phyloP scores from a whole-genome alignment of 2,888 invertebrate species.

The Alentia gelatinosa region DNA sequence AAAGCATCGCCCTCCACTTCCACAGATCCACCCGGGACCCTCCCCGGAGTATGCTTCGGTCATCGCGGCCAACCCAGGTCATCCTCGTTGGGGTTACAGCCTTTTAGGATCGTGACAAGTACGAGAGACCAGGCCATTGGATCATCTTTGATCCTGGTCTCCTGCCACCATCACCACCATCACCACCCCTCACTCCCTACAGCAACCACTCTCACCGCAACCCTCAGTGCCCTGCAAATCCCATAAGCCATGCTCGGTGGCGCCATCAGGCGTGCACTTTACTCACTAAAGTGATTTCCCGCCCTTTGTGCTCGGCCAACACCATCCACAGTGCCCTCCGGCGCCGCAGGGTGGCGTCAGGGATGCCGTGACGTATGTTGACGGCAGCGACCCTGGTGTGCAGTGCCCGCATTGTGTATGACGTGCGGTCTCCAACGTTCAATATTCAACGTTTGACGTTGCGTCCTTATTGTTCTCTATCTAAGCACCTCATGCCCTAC shows the following conservation, averaged over 20 bases:
- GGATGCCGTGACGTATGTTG: not conserved
- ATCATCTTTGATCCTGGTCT: slow-evolving; percentile 9
- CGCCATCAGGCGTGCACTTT: slow-evolving; percentile 36
- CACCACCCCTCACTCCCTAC: not conserved
- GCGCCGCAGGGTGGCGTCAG: not conserved
- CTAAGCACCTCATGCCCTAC: not conserved
- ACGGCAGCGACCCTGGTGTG: not conserved
- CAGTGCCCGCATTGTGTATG: not conserved
- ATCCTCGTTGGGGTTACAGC: too few species aligned
- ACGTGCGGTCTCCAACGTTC: too few species aligned
- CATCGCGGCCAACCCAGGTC: too few species aligned
- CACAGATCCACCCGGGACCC: too few species aligned
- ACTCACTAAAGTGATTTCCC: slow-evolving; percentile 37
- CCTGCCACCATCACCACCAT: not conserved
- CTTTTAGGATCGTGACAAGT: not conserved
- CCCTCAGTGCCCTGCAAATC: not conserved
- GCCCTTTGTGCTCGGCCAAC: not conserved
- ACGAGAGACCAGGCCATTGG: not conserved
- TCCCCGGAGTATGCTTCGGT: too few species aligned
- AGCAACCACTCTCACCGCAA: not conserved
- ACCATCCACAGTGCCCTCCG: not conserved
- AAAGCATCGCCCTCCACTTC: too few species aligned
- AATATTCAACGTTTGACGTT: too few species aligned
- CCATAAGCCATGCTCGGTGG: not conserved
- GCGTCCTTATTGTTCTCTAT: not conserved